Evolutionary conservation across 2,797 vertebrate species (phyloP).

Genomic region (Melanotaenia boesemani): DNA sequence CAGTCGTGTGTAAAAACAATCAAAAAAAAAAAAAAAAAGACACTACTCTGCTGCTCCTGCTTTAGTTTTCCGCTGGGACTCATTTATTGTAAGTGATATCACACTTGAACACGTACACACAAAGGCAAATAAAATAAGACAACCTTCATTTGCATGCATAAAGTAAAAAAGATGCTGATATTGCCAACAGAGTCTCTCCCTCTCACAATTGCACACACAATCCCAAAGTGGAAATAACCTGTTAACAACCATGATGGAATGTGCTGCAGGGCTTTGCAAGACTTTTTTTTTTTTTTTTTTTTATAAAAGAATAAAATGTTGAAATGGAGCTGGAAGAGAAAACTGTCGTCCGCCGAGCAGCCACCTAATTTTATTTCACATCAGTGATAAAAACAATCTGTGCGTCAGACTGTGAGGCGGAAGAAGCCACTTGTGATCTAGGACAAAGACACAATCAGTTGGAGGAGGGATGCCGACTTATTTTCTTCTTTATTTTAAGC

Average conservation of each 20-base stretch:
- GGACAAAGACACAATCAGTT: constrained; percentile 26
- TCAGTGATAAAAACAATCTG: constrained; percentile 17
- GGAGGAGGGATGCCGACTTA: neutral
- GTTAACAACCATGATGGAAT: constrained; percentile 46
- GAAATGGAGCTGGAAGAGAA: constrained; percentile 31
- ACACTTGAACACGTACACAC: constrained; percentile 12
- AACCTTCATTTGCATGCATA: constrained; percentile 22
- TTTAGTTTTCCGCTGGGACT: constrained; percentile 42
- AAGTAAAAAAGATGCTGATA: constrained; percentile 7
- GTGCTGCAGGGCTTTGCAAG: constrained; percentile 17
- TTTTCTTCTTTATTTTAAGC: neutral
- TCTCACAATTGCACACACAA: neutral
- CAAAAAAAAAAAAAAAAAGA: constrained; percentile 24
- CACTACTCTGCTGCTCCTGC: constrained; percentile 14
- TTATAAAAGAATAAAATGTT: constrained; percentile 40
- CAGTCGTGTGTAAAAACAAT: constrained; percentile 8
- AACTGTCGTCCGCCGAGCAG: constrained; percentile 31
- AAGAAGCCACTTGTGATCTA: neutral
- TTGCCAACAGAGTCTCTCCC: neutral
- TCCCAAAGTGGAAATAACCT: constrained; percentile 34
- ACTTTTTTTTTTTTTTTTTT: constrained; percentile 47
- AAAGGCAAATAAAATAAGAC: constrained; percentile 17
- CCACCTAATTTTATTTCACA: constrained; percentile 44
- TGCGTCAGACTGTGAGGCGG: neutral
- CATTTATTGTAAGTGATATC: constrained; percentile 38